Base-by-base conservation (phyloP, 2,888 invertebrate genomes). In the Micoletzkya japonica region DNA sequence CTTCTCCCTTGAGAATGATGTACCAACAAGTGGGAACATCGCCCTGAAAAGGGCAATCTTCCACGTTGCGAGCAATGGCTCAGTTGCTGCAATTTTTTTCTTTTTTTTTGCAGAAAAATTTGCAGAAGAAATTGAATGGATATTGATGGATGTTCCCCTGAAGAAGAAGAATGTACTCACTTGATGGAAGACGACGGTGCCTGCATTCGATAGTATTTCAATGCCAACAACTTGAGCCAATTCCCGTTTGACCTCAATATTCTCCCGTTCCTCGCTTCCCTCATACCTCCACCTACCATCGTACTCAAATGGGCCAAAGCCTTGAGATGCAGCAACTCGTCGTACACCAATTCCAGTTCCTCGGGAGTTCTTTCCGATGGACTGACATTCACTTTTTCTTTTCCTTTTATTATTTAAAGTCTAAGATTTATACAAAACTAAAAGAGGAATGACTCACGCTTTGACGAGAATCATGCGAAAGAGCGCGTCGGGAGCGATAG, bases 21-120 rank as follows among this genome's bases (percentile, higher is more conserved):
- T 92, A 93, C 92, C 92, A 93, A 57, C 91, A 91, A 79, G 91
- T 90, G 60, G 92, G 92, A 86, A 91, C 91, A 86, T 92, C 92
- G 59, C 93, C 92, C 88, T 93, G 81, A 34, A 77, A 79, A 70
- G 84, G 85, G 76, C 73, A 92, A 90, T 75, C 91, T 91, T 77
- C 92, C 91, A 61, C 7, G 39, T 44, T 44, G 44, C 10, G 20
- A 44, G 20, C 10, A 20, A 44, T 14, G 20, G 44, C 10, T 44
- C 44, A 44, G 20, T 44, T 44, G 10, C 20, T 10, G 44, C 44
- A 44, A 44, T 10, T 44, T 10, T 44, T 44, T 44, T 17, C 10
- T 44, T 44, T 44, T 17, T 44, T 14, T 44, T 44, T 44, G 44
- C 20, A 44, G 44, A 14, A 10, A 44, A n/a, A n/a, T n/a, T n/a